These are phyloP conservation scores for Philaethria dido DNA, from an alignment of 2,888 invertebrate genomes.

Conservation along the genomic window DNA sequence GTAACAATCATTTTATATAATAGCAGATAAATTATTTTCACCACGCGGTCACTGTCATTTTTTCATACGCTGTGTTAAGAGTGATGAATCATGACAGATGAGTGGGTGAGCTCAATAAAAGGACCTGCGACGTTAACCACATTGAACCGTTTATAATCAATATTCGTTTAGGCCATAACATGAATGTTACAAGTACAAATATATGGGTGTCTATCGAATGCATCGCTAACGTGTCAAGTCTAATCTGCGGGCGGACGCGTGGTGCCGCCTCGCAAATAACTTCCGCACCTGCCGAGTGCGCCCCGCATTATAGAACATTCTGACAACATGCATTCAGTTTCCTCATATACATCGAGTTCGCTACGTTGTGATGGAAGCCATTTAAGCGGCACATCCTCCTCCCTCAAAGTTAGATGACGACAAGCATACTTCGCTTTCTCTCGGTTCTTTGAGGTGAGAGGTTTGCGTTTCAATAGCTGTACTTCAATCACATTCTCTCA, in stretches of 20 bases:
- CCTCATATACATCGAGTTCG: constrained; percentile 15
- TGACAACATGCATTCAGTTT: constrained; percentile 40
- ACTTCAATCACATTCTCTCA: neutral
- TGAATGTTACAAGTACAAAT: neutral
- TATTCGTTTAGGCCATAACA: neutral
- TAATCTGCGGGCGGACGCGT: constrained; percentile 61
- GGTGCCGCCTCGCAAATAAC: constrained; percentile 66
- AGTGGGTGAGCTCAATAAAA: neutral
- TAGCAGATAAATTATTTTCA: neutral
- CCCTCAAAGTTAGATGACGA: constrained; percentile 26
- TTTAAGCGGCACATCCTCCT: constrained; percentile 23
- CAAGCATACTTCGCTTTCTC: constrained; percentile 9
- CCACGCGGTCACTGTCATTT: neutral
- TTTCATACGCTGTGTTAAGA: neutral
- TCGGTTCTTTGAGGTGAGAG: constrained; percentile 20
- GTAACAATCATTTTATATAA: neutral
- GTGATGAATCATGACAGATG: constrained; percentile 8
- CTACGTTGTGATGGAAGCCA: constrained; percentile 19
- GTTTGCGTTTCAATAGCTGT: constrained; percentile 9
- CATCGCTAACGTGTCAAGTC: constrained; percentile 45
- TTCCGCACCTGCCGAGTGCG: constrained; percentile 56
- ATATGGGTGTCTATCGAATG: constrained; percentile 36
- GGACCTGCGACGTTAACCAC: neutral
- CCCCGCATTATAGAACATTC: constrained; percentile 52
- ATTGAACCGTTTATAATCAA: constrained; percentile 1